These are phyloP conservation scores for Drosophila flavopinicola DNA, from an alignment of 2,888 invertebrate species.

Conservation along the genomic window DNA sequence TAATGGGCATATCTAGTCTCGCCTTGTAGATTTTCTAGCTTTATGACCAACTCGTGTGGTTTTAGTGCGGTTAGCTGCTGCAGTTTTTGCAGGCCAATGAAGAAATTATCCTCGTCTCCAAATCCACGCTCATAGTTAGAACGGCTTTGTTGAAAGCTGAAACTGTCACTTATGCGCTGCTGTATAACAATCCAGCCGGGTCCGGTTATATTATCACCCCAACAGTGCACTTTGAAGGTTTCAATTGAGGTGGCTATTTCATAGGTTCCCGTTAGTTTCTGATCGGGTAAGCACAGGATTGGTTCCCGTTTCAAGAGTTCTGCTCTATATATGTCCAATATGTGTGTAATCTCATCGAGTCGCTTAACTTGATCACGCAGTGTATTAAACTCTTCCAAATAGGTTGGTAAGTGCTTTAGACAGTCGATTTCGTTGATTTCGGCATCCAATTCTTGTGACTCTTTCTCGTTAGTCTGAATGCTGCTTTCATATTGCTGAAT, in stretches of 20 bases:
- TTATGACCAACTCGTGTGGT: constrained; percentile 86
- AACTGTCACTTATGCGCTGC: constrained; percentile 86
- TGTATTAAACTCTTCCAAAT: neutral
- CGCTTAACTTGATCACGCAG: neutral
- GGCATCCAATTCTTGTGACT: neutral
- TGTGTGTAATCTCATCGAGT: neutral
- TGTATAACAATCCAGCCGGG: constrained; percentile 89
- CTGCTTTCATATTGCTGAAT: neutral
- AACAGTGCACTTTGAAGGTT: constrained; percentile 85
- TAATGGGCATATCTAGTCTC: constrained; percentile 86
- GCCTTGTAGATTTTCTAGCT: constrained; percentile 86
- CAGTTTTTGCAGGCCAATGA: constrained; percentile 88
- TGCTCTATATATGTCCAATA: neutral
- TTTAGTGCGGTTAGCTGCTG: constrained; percentile 83
- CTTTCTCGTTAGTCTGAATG: neutral
- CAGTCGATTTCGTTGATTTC: neutral
- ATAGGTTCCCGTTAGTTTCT: neutral
- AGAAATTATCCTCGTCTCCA: constrained; percentile 88
- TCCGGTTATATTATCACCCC: constrained; percentile 85
- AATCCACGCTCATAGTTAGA: constrained; percentile 88
- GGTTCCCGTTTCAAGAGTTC: constrained; percentile 13
- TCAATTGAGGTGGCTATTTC: accelerated
- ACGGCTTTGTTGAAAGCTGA: constrained; percentile 87
- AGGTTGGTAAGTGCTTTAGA: neutral
- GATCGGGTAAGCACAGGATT: constrained; percentile 14